Conservation (phyloP, 2,888 invertebrate species). For the Odontocolon sp. region DNA sequence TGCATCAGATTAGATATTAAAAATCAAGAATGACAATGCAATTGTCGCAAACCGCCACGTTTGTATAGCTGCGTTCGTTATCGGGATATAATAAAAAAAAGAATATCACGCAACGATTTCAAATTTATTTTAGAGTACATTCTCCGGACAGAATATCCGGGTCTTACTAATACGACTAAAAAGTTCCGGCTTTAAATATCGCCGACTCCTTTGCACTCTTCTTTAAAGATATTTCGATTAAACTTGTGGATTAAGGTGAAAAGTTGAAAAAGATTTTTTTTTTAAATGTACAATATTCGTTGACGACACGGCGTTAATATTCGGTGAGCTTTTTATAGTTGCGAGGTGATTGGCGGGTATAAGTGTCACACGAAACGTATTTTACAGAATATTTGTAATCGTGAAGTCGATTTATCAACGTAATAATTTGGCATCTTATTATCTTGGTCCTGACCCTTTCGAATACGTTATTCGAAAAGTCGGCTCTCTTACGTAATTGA, state of each 20-base stretch:
- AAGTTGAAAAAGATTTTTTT: conserved; percentile 34
- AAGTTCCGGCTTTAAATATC: not conserved
- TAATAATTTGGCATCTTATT: conserved; percentile 55
- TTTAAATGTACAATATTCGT: not conserved
- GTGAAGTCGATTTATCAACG: conserved; percentile 1
- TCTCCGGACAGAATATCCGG: not conserved
- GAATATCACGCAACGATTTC: conserved; percentile 11
- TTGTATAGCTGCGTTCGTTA: not conserved
- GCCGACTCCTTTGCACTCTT: too few species aligned
- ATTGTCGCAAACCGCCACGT: too few species aligned
- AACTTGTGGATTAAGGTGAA: conserved; percentile 17
- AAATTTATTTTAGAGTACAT: conserved; percentile 30
- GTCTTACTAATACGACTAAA: not conserved
- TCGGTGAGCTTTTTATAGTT: not conserved
- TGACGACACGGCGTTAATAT: not conserved
- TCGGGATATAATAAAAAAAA: not conserved
- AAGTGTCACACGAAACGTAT: conserved; percentile 1
- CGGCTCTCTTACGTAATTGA: not conserved
- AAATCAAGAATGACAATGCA: too few species aligned
- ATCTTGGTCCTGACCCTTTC: conserved; percentile 36
- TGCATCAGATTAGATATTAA: too few species aligned
- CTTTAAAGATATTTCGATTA: too few species aligned
- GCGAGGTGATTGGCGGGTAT: not conserved
- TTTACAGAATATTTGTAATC: conserved; percentile 25
- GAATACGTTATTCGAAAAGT: not conserved